Evolutionary conservation across 2,888 invertebrate genomes (phyloP).

Genomic region (Agonopterix alstromeriana): DNA sequence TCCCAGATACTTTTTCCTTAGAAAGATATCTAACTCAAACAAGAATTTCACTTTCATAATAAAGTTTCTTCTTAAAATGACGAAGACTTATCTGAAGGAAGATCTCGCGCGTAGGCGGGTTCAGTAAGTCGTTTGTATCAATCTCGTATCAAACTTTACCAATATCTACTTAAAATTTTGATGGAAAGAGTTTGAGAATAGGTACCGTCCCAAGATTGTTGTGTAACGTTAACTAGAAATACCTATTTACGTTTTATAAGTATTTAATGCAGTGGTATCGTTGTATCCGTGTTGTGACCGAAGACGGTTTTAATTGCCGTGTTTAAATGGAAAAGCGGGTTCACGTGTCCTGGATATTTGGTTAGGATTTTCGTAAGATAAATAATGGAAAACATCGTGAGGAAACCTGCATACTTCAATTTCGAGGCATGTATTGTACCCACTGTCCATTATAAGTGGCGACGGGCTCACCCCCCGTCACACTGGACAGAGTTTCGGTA

Average conservation of each 20-base stretch:
- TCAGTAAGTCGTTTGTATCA: neutral
- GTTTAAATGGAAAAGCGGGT: too few relatives aligned
- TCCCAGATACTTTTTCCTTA: too few relatives aligned
- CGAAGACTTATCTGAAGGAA: neutral
- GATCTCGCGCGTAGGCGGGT: neutral
- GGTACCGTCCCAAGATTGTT: neutral
- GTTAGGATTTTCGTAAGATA: too few relatives aligned
- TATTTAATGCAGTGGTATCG: neutral
- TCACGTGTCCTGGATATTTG: too few relatives aligned
- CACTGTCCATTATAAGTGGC: too few relatives aligned
- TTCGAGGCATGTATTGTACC: too few relatives aligned
- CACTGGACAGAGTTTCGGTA: too few relatives aligned
- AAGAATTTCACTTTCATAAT: neutral
- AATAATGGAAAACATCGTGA: too few relatives aligned
- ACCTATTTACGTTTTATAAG: neutral
- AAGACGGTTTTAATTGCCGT: neutral
- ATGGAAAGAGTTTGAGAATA: neutral
- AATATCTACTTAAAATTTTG: neutral
- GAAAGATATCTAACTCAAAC: too few relatives aligned
- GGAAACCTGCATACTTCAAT: too few relatives aligned
- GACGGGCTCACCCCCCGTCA: too few relatives aligned
- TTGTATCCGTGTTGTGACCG: neutral
- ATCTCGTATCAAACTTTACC: neutral
- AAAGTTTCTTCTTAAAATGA: neutral
- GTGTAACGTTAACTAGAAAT: neutral